Evolutionary conservation across 92 coral and sea anemone genomes (phyloP), one percentile per base, ranked within the genome.

Genomic region (Actinostola sp.): DNA sequence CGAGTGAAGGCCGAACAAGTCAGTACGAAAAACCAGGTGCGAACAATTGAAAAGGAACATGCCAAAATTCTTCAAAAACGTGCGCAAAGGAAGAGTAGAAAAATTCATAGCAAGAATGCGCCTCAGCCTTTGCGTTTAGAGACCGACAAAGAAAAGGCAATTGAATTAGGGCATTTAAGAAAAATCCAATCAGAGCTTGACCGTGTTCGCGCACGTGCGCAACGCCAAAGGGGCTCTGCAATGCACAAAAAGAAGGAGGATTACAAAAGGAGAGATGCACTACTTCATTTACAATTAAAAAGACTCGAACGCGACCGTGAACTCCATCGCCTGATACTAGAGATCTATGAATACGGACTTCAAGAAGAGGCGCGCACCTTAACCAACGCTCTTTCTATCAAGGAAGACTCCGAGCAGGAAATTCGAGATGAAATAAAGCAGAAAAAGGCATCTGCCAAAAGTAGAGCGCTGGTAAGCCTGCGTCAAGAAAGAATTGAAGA

Each of bases 101-200:
- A 67, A n/a, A 30, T 48, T 8, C 27, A 34, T 43, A 63, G 27
- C 28, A 53, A 17, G 32, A 63, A 32, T 60, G 63, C 21, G 42
- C 21, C 9, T 3, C 29, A 21, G 51, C 30, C 20, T 56, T 30
- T 15, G 29, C 29, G 41, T 42, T 28, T 67, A 41, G 71, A 65
- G 28, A 32, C 16, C 15, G 14, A 61, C 15, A 72, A 66, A 24
- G 67, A 75, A 28, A 82, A 77, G 16, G 78, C 89, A 8, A 72
- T 33, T 43, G 97, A 90, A 59, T 67, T 87, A 29, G 88, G 82
- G 51, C 39, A 77, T 30, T 73, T 90, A 16, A 76, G 92, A 34
- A 90, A 90, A 58, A 83, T 90, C 61, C 90, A 87, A 45, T 65
- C 97, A 6, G 97, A 87, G 4, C 63, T 90, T 17, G 97, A 90